Base-by-base conservation (phyloP, 2,797 vertebrate genomes). In the Neosilurus hyrtlii region DNA sequence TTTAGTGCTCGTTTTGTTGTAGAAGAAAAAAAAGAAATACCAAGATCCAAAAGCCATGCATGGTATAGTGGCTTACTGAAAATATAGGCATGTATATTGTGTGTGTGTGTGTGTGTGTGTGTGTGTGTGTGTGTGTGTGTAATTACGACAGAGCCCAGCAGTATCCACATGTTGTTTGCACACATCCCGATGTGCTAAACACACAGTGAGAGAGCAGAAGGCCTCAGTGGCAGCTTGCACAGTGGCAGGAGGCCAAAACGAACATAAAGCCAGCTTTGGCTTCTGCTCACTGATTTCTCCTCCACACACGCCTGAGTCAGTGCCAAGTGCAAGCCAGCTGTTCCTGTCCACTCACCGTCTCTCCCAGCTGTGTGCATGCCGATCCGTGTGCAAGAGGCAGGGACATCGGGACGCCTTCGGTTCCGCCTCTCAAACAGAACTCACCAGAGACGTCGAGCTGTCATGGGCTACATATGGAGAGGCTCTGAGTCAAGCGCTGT, bases 321-420 rank as follows among this genome's bases (percentile, higher is more conserved):
- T 86, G 84, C 81, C 84, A 84, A 87, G 82, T 75, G 79, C 86
- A 76, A 81, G 84, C 89, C 89, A 90, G 87, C 83, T 90, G 90
- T 88, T 90, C 83, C 82, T 79, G 71, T 88, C 86, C 75, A 74
- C 81, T 86, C 76, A 49, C 52, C 82, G 24, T 83, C 80, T 85
- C 82, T 78, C 16, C 86, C 86, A 84, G 87, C 83, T 88, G 87
- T 63, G 78, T 52, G 37, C 79, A 74, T 62, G 68, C 79, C 37
- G 59, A 82, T 70, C 22, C 26, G 24, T 16, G 70, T 22, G 70
- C 22, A 24, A 74, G 70, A 82, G 37, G 52, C 70, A 73, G 80
- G 9, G 49, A 73, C 70, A 9, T 63, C 43, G 18, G 59, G 57
- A 72, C 65, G 79, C 52, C 62, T 80, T 56, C 67, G 73, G 67